Conservation (phyloP, 2,113 vertebrate genomes). For the Aegotheles bennettii region DNA sequence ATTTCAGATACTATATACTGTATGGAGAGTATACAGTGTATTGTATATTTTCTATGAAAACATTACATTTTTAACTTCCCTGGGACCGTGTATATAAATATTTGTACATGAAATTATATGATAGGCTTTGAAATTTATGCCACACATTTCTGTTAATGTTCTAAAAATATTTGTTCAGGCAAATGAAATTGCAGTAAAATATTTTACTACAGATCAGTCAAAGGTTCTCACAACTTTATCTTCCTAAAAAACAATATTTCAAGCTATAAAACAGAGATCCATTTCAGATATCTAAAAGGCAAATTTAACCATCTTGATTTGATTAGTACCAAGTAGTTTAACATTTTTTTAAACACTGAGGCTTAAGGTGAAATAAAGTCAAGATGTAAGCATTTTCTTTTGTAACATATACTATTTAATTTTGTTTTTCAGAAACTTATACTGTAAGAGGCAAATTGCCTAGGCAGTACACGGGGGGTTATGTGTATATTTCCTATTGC, state of each 20-base stretch:
- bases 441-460: not conserved
- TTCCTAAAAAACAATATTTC: slow-evolving; percentile 42
- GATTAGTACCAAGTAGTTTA: not conserved
- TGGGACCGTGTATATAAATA: slow-evolving; percentile 49
- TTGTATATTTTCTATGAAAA: slow-evolving; percentile 60
- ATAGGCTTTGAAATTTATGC: slow-evolving; percentile 52
- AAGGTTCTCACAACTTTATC: slow-evolving; percentile 52
- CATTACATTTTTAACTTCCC: slow-evolving; percentile 50
- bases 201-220: slow-evolving; percentile 50
- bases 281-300: slow-evolving; percentile 8
- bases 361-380: not conserved
- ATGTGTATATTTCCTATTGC: not conserved
- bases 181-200: slow-evolving; percentile 60
- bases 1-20: not conserved
- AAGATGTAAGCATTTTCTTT: not conserved
- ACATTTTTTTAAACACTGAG: not conserved
- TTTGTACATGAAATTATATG: slow-evolving; percentile 48
- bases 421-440: not conserved
- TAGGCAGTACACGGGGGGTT: not conserved
- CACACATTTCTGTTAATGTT: slow-evolving; percentile 56
- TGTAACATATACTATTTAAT: not conserved
- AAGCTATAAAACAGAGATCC: slow-evolving; percentile 2
- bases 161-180: slow-evolving; percentile 55
- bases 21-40: not conserved
- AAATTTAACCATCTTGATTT: slow-evolving; percentile 22